phyloP scores from a whole-genome alignment of 2,113 vertebrate species.

The Heteronetta atricapilla region DNA sequence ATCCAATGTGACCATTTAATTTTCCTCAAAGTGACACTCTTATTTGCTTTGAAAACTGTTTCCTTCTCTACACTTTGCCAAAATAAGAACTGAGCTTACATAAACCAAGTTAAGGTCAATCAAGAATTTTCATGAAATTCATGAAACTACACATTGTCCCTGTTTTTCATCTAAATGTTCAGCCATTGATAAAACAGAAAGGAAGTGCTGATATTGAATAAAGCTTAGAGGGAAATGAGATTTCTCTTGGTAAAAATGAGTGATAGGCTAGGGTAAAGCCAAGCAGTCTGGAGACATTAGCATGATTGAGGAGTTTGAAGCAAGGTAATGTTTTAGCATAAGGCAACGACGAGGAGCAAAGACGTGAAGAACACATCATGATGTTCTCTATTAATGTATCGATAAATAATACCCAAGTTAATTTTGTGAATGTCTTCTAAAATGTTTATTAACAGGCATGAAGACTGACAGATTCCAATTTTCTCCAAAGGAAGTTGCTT shows the following conservation, averaged over 20 bases:
- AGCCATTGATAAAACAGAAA: not conserved
- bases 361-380: fast-evolving
- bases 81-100: not conserved
- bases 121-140: not conserved
- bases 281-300: not conserved
- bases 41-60: not conserved
- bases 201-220: not conserved
- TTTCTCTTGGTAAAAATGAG: not conserved
- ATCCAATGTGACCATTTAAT: not conserved
- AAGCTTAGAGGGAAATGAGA: not conserved
- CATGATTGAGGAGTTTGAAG: not conserved
- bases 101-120: not conserved
- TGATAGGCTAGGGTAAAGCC: not conserved
- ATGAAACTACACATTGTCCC: not conserved
- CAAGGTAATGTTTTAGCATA: not conserved
- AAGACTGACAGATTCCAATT: not conserved
- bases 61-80: not conserved
- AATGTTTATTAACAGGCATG: not conserved
- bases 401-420: not conserved
- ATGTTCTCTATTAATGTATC: not conserved
- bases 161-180: not conserved
- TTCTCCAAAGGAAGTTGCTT: not conserved
- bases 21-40: not conserved
- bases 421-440: not conserved
- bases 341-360: not conserved